Evolutionary conservation across 2,888 invertebrate genomes (phyloP).

Genomic region (Eubasilissa splendida): DNA sequence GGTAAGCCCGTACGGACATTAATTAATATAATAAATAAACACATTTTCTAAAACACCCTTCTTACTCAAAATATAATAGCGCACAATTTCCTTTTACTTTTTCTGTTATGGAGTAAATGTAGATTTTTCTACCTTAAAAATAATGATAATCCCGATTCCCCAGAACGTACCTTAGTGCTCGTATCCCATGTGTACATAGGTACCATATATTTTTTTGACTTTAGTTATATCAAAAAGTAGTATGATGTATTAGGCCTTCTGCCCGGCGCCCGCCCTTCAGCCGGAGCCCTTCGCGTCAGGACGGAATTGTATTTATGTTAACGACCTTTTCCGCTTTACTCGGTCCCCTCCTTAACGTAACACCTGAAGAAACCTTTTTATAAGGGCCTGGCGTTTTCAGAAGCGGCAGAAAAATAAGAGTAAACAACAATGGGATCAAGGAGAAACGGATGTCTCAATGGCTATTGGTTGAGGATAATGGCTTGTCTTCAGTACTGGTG

Average conservation of each 20-base stretch:
- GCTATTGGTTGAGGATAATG: no score
- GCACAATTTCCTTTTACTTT: no score
- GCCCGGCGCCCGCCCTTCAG: neutral
- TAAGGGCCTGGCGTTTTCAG: neutral
- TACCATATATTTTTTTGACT: neutral
- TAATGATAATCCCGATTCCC: no score
- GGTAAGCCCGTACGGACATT: no score
- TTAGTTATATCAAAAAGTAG: neutral
- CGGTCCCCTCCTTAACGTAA: conserved; percentile 4
- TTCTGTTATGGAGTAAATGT: no score
- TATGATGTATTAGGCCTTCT: neutral
- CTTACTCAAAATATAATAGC: no score
- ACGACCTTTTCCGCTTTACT: conserved; percentile 45
- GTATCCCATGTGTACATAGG: no score
- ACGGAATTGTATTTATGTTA: conserved; percentile 54
- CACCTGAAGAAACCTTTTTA: conserved; percentile 9
- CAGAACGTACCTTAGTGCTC: no score
- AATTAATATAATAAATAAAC: no score
- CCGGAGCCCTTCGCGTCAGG: conserved; percentile 40
- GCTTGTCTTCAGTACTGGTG: no score
- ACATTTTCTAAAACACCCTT: no score
- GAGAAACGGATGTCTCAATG: neutral
- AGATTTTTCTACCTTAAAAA: no score
- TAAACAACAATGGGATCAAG: conserved; percentile 3
- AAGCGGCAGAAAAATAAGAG: conserved; percentile 2